phyloP scores from a whole-genome alignment of 2,797 vertebrate genomes.

The Nyctibius grandis region DNA sequence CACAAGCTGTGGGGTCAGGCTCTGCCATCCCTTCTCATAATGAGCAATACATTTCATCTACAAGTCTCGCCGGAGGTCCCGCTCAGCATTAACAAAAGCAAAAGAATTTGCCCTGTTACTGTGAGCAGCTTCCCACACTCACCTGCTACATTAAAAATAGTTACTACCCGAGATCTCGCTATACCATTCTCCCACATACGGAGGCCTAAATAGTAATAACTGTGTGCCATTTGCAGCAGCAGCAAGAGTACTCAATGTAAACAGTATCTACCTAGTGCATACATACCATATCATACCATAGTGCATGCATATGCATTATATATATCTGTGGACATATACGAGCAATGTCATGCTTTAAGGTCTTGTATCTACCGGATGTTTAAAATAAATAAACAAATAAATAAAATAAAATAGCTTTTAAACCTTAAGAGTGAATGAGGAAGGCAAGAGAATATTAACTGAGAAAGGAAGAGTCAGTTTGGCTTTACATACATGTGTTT shows the following conservation, averaged over 20 bases:
- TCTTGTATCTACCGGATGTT: neutral
- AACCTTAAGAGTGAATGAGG: neutral
- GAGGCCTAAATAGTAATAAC: neutral
- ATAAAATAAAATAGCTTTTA: neutral
- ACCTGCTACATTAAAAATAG: constrained; percentile 57
- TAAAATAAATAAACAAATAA: neutral
- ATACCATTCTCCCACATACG: neutral
- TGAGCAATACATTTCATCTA: constrained; percentile 1
- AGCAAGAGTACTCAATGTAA: neutral
- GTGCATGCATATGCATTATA: neutral
- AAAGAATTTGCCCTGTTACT: constrained; percentile 29
- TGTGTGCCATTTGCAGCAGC: neutral
- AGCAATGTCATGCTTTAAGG: neutral
- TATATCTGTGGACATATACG: neutral
- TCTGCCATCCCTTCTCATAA: neutral
- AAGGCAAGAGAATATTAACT: rapidly evolving
- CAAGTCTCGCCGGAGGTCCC: neutral
- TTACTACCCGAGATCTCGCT: constrained; percentile 35
- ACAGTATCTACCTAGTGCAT: neutral
- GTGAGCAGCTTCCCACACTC: constrained; percentile 55
- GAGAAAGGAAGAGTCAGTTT: neutral
- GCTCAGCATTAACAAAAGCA: constrained; percentile 57
- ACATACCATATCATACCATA: rapidly evolving
- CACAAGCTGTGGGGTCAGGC: neutral
- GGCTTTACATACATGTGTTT: neutral